Conservation (phyloP, 1,140 invertebrate species). For the Drosophila fuyamai region DNA sequence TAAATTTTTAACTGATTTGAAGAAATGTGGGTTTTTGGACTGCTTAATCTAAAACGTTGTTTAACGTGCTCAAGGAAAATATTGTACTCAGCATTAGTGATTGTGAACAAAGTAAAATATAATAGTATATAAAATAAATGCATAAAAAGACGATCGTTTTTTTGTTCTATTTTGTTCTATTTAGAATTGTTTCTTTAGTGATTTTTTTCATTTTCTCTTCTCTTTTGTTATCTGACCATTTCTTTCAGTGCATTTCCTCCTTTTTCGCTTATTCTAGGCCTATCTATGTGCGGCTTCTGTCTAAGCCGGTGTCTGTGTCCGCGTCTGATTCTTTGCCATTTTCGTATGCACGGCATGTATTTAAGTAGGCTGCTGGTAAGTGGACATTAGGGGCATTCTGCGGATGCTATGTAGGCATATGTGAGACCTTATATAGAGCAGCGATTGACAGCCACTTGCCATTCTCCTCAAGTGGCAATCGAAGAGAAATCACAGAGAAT, state of each 20-base stretch:
- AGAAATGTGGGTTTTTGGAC: no score
- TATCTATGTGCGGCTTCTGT: conserved; percentile 62
- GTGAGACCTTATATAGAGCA: conserved; percentile 77
- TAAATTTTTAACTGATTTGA: no score
- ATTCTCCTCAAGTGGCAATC: conserved; percentile 42
- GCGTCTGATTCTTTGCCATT: conserved; percentile 31
- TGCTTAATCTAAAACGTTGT: no score
- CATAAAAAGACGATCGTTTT: no score
- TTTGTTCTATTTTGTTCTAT: no score
- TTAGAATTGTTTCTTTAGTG: no score
- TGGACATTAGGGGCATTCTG: conserved; percentile 79
- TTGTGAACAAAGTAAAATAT: no score
- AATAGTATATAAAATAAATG: no score
- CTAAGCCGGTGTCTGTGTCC: conserved; percentile 9
- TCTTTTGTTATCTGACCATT: background rate
- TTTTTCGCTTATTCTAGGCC: conserved; percentile 23
- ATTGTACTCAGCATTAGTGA: no score
- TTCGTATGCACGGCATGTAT: conserved; percentile 75
- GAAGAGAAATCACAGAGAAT: conserved; percentile 64
- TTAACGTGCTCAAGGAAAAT: no score
- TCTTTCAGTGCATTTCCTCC: conserved; percentile 13
- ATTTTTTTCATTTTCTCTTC: no score
- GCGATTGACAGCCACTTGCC: conserved; percentile 65
- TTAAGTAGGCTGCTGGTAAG: conserved; percentile 73
- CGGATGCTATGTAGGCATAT: conserved; percentile 65